phyloP scores from a whole-genome alignment of 2,888 invertebrate genomes.

The Taenaris catops region DNA sequence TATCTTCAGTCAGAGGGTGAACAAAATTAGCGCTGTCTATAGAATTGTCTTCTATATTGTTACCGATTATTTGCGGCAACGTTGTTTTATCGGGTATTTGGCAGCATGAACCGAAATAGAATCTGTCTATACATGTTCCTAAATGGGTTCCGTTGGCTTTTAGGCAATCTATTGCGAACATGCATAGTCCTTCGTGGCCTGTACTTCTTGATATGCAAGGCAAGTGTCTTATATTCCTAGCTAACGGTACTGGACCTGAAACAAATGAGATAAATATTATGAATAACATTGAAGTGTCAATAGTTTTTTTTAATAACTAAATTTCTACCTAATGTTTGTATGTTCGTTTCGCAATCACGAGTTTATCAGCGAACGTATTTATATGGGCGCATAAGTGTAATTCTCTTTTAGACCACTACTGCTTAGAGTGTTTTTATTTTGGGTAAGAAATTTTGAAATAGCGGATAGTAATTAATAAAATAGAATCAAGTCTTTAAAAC shows the following conservation, averaged over 20 bases:
- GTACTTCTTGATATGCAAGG: slow-evolving; percentile 92
- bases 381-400: too few relatives aligned
- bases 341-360: too few relatives aligned
- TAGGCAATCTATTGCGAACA: slow-evolving; percentile 96
- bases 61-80: slow-evolving; percentile 78
- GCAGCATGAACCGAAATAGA: slow-evolving; percentile 96
- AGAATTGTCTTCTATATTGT: slow-evolving; percentile 82
- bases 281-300: not conserved
- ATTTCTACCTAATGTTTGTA: too few relatives aligned
- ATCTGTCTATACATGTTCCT: slow-evolving; percentile 95
- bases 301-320: too few relatives aligned
- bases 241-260: slow-evolving; percentile 85
- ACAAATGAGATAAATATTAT: slow-evolving; percentile 33
- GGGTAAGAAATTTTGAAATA: too few relatives aligned
- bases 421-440: too few relatives aligned
- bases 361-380: too few relatives aligned
- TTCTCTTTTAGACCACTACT: too few relatives aligned
- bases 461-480: too few relatives aligned
- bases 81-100: slow-evolving; percentile 82
- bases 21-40: slow-evolving; percentile 73
- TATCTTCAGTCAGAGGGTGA: slow-evolving; percentile 61
- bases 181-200: slow-evolving; percentile 91
- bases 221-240: slow-evolving; percentile 93
- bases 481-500: too few relatives aligned
- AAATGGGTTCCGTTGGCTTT: slow-evolving; percentile 94